Percentiles rank a stretch among this genome's conserved stretches.
These are phyloP conservation scores for Antrozous pallidus DNA, from an alignment of 2,797 vertebrate genomes.

Conservation along the genomic window DNA sequence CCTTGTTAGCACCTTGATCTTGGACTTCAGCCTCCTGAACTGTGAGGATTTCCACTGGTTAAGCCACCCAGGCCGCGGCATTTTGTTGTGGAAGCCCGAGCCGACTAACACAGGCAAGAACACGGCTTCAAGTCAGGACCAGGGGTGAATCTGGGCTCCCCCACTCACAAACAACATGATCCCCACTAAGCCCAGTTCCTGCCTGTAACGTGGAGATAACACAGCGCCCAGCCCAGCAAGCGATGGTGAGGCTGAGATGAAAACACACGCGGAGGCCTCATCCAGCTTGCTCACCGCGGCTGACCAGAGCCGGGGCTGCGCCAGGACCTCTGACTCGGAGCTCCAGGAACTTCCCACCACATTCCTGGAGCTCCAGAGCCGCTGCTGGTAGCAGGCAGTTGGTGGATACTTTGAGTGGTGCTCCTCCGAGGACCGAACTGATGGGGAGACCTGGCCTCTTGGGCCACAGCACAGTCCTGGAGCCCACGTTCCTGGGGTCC, in stretches of 20 bases:
- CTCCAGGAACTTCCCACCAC: not conserved
- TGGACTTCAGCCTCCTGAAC: not conserved
- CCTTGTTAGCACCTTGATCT: not conserved
- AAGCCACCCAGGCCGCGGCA: not conserved
- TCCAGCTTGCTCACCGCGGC: rapidly evolving
- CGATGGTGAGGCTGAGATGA: rapidly evolving
- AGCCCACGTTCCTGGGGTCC: not conserved
- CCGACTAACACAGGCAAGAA: not conserved
- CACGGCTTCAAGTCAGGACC: not conserved
- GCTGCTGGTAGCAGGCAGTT: not conserved
- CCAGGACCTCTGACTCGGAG: not conserved
- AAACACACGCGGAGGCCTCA: rapidly evolving
- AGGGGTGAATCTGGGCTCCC: not conserved
- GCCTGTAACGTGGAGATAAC: not conserved
- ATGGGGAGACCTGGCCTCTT: not conserved
- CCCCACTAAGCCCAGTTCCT: not conserved
- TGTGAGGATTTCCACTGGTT: not conserved
- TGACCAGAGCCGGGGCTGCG: not conserved
- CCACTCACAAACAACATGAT: not conserved
- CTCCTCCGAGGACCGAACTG: not conserved
- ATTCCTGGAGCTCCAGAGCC: not conserved
- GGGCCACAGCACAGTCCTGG: not conserved
- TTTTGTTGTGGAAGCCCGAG: not conserved
- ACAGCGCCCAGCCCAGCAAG: not conserved
- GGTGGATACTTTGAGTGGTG: not conserved